Percentiles rank a stretch among this genome's conserved stretches.
Evolutionary conservation across 2,888 invertebrate genomes (phyloP).

Genomic region (Xestia xanthographa): DNA sequence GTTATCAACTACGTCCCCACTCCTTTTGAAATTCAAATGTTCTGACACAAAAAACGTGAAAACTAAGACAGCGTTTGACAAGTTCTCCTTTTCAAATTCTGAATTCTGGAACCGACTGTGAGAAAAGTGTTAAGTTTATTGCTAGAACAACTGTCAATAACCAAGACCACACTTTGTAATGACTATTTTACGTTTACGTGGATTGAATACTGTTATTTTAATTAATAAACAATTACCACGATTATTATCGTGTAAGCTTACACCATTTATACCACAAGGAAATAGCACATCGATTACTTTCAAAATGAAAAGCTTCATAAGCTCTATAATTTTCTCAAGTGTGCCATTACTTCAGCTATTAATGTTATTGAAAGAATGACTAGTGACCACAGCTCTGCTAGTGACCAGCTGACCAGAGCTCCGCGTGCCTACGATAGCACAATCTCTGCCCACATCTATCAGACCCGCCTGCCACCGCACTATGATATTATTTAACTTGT

Average conservation of each 20-base stretch:
- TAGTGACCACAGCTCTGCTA: constrained; percentile 9
- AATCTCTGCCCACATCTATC: constrained; percentile 19
- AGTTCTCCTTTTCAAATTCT: not conserved
- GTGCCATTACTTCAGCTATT: constrained; percentile 28
- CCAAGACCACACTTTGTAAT: not conserved
- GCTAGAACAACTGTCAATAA: not conserved
- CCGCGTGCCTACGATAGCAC: constrained; percentile 25
- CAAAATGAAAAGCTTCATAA: not conserved
- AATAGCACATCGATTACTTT: not conserved
- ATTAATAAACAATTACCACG: not conserved
- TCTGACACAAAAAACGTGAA: not conserved
- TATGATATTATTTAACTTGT: constrained; percentile 53
- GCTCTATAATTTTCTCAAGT: constrained; percentile 24
- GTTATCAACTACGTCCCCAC: not conserved
- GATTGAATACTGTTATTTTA: too few species aligned
- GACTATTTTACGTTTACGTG: not conserved
- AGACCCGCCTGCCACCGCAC: constrained; percentile 36
- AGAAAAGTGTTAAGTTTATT: not conserved
- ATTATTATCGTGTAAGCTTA: not conserved
- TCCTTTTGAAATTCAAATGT: not conserved
- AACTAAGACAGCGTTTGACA: not conserved
- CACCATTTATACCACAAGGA: not conserved
- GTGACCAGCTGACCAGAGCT: constrained; percentile 11
- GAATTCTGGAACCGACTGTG: not conserved
- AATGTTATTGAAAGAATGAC: constrained; percentile 29